Conservation (phyloP, 2,797 vertebrate genomes). For the Austrolebias charrua region DNA sequence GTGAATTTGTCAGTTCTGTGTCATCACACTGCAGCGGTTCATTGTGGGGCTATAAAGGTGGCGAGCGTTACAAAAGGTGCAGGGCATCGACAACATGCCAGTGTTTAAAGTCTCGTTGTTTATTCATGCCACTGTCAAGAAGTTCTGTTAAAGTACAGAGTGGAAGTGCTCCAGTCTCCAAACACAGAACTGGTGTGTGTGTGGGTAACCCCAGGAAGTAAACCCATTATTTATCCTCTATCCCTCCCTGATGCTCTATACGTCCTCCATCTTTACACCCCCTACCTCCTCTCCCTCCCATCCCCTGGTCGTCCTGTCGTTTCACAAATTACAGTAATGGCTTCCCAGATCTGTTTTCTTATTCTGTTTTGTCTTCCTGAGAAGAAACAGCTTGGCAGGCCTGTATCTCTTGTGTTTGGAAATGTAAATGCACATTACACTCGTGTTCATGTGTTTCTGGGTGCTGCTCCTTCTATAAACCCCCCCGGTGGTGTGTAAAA, state of each 20-base stretch:
- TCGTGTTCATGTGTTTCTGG: conserved; percentile 32
- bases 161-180: conserved; percentile 67
- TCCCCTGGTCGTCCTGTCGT: conserved; percentile 11
- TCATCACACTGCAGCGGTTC: conserved; percentile 32
- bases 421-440: conserved; percentile 28
- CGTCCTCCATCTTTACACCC: conserved; percentile 10
- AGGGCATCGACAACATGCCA: conserved; percentile 36
- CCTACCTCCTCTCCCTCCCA: background rate
- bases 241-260: conserved; percentile 25
- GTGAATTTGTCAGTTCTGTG: conserved; percentile 8
- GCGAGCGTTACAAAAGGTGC: conserved; percentile 41
- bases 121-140: conserved; percentile 50
- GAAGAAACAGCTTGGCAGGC: conserved; percentile 16
- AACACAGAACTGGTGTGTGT: conserved; percentile 52
- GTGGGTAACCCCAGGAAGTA: conserved; percentile 50
- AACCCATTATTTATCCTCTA: conserved; percentile 53
- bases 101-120: conserved; percentile 57
- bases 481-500: conserved; percentile 52
- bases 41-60: conserved; percentile 31
- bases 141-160: conserved; percentile 57
- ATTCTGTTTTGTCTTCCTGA: conserved; percentile 19
- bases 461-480: conserved; percentile 61
- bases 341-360: conserved; percentile 30
- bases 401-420: conserved; percentile 21
- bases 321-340: conserved; percentile 23